Percentiles rank a stretch among this genome's conserved stretches.
These are phyloP conservation scores for Hexactinellida sp. DNA, from an alignment of 37 sponge, comb jelly and placozoan species.

Conservation along the genomic window DNA sequence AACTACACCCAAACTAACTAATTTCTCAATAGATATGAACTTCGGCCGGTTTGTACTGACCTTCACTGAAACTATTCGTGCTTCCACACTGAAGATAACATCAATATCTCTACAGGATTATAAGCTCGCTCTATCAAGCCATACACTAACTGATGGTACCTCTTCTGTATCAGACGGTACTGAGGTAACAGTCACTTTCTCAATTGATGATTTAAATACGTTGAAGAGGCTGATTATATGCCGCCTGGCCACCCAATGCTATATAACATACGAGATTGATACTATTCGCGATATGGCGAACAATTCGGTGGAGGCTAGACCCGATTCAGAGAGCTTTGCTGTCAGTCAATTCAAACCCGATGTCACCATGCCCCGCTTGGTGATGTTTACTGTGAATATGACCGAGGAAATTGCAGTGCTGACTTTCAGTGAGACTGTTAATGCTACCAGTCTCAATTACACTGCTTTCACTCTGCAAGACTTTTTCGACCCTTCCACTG, in stretches of 20 bases:
- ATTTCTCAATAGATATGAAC: slow-evolving; percentile 66
- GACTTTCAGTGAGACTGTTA: slow-evolving; percentile 79
- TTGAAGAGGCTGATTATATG: slow-evolving; percentile 58
- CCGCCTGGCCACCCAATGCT: slow-evolving; percentile 44
- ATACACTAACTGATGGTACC: slow-evolving; percentile 29
- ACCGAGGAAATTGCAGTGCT: slow-evolving; percentile 47
- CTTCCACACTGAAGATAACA: slow-evolving; percentile 27
- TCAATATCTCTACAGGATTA: slow-evolving; percentile 50
- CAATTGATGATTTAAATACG: slow-evolving; percentile 47
- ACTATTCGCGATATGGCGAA: slow-evolving; percentile 55
- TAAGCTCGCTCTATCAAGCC: background rate
- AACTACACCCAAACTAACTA: slow-evolving; percentile 44
- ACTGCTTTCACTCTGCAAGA: slow-evolving; percentile 79
- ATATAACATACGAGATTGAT: slow-evolving; percentile 28
- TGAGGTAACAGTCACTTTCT: slow-evolving; percentile 30
- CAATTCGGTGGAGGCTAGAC: slow-evolving; percentile 35
- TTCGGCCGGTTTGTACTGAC: slow-evolving; percentile 35
- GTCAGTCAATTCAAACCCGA: slow-evolving; percentile 37
- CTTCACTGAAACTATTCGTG: slow-evolving; percentile 76
- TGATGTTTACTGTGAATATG: slow-evolving; percentile 49
- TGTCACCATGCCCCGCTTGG: slow-evolving; percentile 44
- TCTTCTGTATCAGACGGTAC: slow-evolving; percentile 42
- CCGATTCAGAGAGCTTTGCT: slow-evolving; percentile 28
- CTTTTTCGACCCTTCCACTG: slow-evolving; percentile 56
- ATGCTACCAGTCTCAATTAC: slow-evolving; percentile 55